Conservation (phyloP, 92 coral and sea anemone species). For the Porites evermanni region DNA sequence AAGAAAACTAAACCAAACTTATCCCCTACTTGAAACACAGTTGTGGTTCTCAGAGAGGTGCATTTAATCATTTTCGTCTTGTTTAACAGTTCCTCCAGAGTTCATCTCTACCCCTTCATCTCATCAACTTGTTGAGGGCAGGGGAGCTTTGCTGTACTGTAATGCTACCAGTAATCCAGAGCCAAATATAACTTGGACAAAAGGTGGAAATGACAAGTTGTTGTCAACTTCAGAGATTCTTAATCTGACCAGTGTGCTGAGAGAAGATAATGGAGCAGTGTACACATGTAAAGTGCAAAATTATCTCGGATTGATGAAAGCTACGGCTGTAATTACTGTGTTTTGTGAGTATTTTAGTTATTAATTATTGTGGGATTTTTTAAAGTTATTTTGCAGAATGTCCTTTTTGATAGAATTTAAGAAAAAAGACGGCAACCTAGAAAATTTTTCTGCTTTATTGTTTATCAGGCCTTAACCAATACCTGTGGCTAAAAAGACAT, state of each 20-base stretch:
- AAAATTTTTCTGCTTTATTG: too few species aligned
- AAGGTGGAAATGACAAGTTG: background rate
- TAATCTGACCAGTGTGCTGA: background rate
- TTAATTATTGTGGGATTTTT: too few species aligned
- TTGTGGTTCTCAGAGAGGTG: too few species aligned
- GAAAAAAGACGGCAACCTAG: too few species aligned
- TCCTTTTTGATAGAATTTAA: too few species aligned
- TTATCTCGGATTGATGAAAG: background rate
- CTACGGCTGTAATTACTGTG: background rate
- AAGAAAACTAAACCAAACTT: too few species aligned
- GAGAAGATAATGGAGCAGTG: background rate
- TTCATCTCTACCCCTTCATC: background rate
- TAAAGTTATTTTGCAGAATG: too few species aligned
- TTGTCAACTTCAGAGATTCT: background rate
- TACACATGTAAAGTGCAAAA: slow-evolving; percentile 1
- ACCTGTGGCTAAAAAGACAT: too few species aligned
- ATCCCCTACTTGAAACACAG: too few species aligned
- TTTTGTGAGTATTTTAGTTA: background rate
- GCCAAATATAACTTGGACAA: slow-evolving; percentile 21
- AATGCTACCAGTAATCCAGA: slow-evolving; percentile 33
- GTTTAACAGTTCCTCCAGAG: background rate
- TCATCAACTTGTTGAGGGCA: slow-evolving; percentile 9
- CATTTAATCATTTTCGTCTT: too few species aligned
- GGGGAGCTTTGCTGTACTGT: slow-evolving; percentile 2
- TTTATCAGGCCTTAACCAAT: too few species aligned